Percentiles rank a stretch among this genome's conserved stretches.
Evolutionary conservation across 2,888 invertebrate species (phyloP).

Genomic region (Acanthoscelides obtectus): DNA sequence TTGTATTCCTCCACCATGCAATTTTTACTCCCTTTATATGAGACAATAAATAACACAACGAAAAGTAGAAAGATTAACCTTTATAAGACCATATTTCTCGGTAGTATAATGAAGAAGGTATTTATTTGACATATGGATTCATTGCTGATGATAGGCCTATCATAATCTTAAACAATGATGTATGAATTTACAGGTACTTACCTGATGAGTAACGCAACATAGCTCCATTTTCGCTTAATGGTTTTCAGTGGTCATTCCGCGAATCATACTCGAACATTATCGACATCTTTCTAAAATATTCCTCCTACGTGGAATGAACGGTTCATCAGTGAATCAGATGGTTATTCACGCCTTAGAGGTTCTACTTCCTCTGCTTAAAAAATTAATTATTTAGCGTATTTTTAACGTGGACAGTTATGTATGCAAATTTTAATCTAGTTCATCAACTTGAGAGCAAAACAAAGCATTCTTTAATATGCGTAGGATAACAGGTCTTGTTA

Average conservation of each 20-base stretch:
- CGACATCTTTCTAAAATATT: neutral
- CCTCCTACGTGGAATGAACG: neutral
- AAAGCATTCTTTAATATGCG: neutral
- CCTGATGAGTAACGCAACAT: neutral
- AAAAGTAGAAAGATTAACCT: too few relatives aligned
- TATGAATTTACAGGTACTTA: neutral
- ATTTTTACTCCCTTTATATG: too few relatives aligned
- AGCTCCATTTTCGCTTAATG: neutral
- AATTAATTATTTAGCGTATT: neutral
- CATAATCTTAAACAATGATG: too few relatives aligned
- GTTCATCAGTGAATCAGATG: neutral
- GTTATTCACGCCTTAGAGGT: neutral
- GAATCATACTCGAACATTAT: neutral
- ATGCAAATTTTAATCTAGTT: neutral
- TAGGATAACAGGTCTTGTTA: neutral
- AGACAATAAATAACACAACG: too few relatives aligned
- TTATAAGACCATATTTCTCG: too few relatives aligned
- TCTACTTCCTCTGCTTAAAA: neutral
- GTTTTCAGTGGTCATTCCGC: neutral
- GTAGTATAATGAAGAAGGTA: too few relatives aligned
- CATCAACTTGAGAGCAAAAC: neutral
- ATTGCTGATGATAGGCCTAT: too few relatives aligned
- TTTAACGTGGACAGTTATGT: neutral
- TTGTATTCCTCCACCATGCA: too few relatives aligned
- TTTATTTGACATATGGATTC: too few relatives aligned